phyloP scores from a whole-genome alignment of 2,797 vertebrate genomes.

The Etheostoma nigrum region DNA sequence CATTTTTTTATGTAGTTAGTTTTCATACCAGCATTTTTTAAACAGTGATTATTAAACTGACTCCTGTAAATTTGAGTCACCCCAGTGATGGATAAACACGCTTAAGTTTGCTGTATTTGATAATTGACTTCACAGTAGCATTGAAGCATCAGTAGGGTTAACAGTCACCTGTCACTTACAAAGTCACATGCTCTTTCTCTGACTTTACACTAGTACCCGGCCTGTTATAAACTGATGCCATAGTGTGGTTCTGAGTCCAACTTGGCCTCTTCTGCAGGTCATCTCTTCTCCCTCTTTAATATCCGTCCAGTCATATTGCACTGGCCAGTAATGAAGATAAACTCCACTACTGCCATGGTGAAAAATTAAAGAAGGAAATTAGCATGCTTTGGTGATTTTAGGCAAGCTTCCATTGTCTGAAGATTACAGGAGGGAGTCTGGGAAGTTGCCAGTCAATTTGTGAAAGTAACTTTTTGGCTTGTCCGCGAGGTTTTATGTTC shows the following conservation, averaged over 20 bases:
- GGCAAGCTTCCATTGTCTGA: constrained; percentile 20
- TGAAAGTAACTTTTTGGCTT: constrained; percentile 54
- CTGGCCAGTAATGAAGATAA: constrained; percentile 46
- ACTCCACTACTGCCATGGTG: constrained; percentile 46
- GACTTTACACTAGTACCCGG: not conserved
- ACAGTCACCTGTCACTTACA: not conserved
- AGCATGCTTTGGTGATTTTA: constrained; percentile 43
- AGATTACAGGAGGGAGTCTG: constrained; percentile 44
- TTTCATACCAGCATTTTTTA: not conserved
- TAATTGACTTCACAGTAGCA: not conserved
- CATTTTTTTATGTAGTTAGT: not conserved
- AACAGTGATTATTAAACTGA: not conserved
- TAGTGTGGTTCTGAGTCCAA: constrained; percentile 6
- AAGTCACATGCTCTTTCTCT: not conserved
- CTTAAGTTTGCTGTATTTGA: not conserved
- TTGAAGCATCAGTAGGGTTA: not conserved
- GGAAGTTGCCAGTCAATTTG: constrained; percentile 30
- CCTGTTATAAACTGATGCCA: constrained; percentile 3
- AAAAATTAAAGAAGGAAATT: constrained; percentile 68
- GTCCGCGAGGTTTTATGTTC: not conserved
- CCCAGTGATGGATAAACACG: not conserved
- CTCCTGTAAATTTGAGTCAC: not conserved
- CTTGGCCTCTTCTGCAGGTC: constrained; percentile 42
- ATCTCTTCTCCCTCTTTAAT: constrained; percentile 52
- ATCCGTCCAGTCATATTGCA: constrained; percentile 48